Base-by-base conservation (phyloP, 2,888 invertebrate species). In the Sinhomidia bicolor region DNA sequence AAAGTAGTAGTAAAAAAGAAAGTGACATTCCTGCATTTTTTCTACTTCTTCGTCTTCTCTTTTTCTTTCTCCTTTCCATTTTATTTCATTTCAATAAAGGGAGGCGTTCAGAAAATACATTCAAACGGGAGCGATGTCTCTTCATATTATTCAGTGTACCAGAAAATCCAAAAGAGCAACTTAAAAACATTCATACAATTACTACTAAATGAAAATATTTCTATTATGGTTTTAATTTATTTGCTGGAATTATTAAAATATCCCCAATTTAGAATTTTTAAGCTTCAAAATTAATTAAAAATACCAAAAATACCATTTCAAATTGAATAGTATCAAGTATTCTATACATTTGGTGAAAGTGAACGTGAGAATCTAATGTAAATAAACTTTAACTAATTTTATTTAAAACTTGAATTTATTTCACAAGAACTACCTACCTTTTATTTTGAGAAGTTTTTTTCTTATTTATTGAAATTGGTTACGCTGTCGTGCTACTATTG, bases 21-120 rank as follows among this genome's bases (percentile, higher is more conserved):
- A 60, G 80, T 80, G 80, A 80, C 80, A 80, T 80, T 80, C 80
- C 80, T 80, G 80, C 80, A 80, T 80, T 80, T 60, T 80, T 80
- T 23, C 60, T 76, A 23, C 10, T 29, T 76, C 51, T 12, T 10
- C 26, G 12, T 26, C 51, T 17, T 36, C 68, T 47, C 23, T 44
- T 47, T 14, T 23, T 44, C 62, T n/a, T n/a, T n/a, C 5, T 14
- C 20, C 2, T 36, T 41, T 17, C 23, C 23, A 23, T 6, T 74
- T 47, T 32, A n/a, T 54, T 80, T 62, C 62, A 23, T 60, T 80
- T 80, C 62, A 80, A 80, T 62, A 80, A 60, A 80, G 29, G 57
- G n/a, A 20, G 23, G 78, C 47, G 47, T 32, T 17, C 2, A 14
- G 71, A 71, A 71, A 71, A 26, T 23, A 71, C 47, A 71, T 47